Evolutionary conservation across 1,140 invertebrate genomes (phyloP).

Genomic region (Penaeus vannamei): DNA sequence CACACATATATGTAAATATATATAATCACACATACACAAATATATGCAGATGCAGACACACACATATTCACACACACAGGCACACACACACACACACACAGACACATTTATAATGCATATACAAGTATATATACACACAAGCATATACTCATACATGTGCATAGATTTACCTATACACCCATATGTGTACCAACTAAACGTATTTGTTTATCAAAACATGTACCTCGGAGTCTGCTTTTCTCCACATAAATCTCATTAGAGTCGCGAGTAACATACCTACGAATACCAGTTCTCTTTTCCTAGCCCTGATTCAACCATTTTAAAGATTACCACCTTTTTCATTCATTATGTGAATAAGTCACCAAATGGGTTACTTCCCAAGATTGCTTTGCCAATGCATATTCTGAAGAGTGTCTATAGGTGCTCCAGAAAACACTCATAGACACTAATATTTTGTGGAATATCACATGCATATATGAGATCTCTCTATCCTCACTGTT

Average conservation of each 20-base stretch:
- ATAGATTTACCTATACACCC: not conserved
- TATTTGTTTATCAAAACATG: not conserved
- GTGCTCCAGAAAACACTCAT: no score
- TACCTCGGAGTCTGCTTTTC: not conserved
- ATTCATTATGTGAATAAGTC: no score
- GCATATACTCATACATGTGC: conserved; percentile 1
- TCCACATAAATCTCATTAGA: not conserved
- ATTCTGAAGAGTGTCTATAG: no score
- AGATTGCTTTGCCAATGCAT: no score
- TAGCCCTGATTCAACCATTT: not conserved
- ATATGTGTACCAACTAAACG: not conserved
- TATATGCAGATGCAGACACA: not conserved
- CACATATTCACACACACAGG: not conserved
- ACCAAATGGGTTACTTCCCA: no score
- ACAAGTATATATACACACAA: not conserved
- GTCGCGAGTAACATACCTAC: not conserved
- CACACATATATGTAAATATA: not conserved
- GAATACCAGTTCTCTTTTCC: not conserved
- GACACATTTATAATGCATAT: not conserved
- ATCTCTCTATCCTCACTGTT: no score
- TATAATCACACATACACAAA: not conserved
- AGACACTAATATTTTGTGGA: no score
- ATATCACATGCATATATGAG: no score
- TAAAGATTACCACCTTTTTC: no score
- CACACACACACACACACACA: not conserved